A percentile compares a stretch with the other conserved stretches of the same genome.
phyloP scores from a whole-genome alignment of 1,140 invertebrate genomes.

The Ruditapes philippinarum region DNA sequence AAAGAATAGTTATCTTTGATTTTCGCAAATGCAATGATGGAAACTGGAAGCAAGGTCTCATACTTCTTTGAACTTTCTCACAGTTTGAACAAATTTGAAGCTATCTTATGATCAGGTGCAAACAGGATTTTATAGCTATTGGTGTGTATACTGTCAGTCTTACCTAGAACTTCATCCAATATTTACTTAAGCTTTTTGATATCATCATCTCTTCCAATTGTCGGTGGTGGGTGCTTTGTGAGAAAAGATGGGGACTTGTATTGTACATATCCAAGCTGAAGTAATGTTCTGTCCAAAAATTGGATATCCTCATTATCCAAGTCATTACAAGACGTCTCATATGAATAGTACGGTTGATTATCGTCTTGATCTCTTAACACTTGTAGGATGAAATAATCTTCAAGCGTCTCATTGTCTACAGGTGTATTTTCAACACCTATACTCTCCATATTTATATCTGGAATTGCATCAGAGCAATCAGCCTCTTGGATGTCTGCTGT shows the following conservation, averaged over 20 bases:
- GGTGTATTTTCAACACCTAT: no score
- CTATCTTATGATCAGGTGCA: slow-evolving; percentile 34
- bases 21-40: slow-evolving; percentile 44
- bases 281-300: neutral
- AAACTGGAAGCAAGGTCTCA: slow-evolving; percentile 54
- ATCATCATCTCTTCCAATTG: slow-evolving; percentile 41
- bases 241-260: neutral
- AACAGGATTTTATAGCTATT: neutral
- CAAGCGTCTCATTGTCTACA: no score
- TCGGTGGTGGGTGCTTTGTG: slow-evolving; percentile 5
- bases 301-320: no score
- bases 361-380: no score
- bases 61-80: neutral
- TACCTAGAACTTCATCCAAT: neutral
- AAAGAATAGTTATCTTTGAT: slow-evolving; percentile 47
- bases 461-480: no score
- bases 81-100: slow-evolving; percentile 30
- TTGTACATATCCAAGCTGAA: slow-evolving; percentile 3
- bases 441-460: no score
- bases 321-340: neutral
- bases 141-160: neutral
- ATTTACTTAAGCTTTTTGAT: slow-evolving; percentile 36
- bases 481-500: no score
- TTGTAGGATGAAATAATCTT: no score
- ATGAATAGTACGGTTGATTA: neutral